These are phyloP conservation scores for Trichopria drosophilae DNA, from an alignment of 2,888 invertebrate genomes.

Conservation along the genomic window DNA sequence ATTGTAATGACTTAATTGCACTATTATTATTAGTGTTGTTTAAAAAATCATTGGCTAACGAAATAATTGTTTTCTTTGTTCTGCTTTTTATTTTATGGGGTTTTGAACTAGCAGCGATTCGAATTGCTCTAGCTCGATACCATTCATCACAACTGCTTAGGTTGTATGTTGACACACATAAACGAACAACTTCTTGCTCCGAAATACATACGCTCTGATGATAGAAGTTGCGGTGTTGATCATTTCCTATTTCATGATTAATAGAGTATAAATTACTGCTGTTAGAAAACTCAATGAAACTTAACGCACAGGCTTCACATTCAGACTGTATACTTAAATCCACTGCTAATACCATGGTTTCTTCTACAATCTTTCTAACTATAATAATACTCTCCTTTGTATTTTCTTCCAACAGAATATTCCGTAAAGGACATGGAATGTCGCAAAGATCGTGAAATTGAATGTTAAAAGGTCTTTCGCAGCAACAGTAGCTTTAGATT, in stretches of 20 bases:
- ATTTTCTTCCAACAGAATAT: neutral
- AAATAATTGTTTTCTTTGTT: neutral
- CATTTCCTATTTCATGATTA: neutral
- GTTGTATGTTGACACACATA: neutral
- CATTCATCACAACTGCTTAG: neutral
- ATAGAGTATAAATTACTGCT: neutral
- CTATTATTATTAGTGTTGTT: no score
- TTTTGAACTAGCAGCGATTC: neutral
- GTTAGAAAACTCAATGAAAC: neutral
- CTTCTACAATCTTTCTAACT: neutral
- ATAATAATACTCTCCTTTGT: neutral
- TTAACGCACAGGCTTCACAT: neutral
- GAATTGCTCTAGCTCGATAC: neutral
- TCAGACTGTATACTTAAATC: neutral
- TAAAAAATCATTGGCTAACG: neutral
- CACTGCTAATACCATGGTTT: neutral
- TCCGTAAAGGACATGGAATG: neutral
- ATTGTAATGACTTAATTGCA: no score
- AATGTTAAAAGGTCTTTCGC: neutral
- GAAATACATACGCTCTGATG: neutral
- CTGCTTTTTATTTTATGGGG: slow-evolving; percentile 6
- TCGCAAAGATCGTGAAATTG: neutral
- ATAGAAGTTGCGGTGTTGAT: neutral
- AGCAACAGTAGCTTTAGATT: neutral
- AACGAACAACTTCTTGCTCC: neutral